Evolutionary conservation across 2,113 vertebrate species (phyloP).

Genomic region (Sphyrna mokarran): DNA sequence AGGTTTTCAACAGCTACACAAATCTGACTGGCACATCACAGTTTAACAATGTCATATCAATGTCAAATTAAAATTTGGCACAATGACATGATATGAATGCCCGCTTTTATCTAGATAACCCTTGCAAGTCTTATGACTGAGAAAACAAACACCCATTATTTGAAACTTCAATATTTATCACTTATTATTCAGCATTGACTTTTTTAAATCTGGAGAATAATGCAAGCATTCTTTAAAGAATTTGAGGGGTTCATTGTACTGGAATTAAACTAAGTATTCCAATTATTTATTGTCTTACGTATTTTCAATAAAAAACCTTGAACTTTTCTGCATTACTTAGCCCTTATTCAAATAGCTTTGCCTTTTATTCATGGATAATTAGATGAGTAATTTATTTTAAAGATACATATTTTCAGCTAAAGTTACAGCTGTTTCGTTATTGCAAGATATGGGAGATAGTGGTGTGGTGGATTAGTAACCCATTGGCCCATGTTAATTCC

Average conservation of each 20-base stretch:
- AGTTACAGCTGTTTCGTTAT: not conserved
- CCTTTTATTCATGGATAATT: not conserved
- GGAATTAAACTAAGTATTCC: not conserved
- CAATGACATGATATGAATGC: constrained; percentile 47
- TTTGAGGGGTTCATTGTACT: not conserved
- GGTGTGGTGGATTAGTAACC: not conserved
- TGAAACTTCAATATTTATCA: constrained; percentile 41
- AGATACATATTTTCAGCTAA: not conserved
- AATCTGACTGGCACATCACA: constrained; percentile 39
- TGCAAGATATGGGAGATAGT: not conserved
- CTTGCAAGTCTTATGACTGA: constrained; percentile 53
- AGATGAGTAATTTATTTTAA: not conserved
- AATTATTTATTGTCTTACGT: not conserved
- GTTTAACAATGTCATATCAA: constrained; percentile 41
- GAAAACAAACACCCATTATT: constrained; percentile 48
- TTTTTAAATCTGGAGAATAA: constrained; percentile 10
- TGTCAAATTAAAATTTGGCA: constrained; percentile 42
- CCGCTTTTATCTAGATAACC: constrained; percentile 49
- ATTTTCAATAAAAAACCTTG: not conserved
- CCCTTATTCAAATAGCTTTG: not conserved
- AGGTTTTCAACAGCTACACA: constrained; percentile 37
- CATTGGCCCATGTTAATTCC: not conserved
- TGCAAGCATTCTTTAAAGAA: constrained; percentile 16
- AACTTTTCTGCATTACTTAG: constrained; percentile 19
- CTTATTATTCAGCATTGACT: not conserved